Percentiles rank a stretch among this genome's conserved stretches.
Conservation (phyloP, 2,113 vertebrate genomes). For the Lasiurus cinereus region DNA sequence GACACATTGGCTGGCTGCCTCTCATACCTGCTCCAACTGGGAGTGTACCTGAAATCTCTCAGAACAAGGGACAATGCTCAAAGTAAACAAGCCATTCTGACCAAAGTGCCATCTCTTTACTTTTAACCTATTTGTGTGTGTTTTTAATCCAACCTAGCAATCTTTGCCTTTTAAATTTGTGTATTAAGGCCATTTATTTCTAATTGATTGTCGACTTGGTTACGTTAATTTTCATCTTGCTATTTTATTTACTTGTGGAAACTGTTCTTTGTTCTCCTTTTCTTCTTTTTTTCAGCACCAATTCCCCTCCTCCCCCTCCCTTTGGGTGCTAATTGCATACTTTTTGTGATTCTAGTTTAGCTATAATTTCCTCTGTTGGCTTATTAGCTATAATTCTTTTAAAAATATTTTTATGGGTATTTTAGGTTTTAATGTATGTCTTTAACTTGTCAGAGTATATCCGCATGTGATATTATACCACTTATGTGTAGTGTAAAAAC, state of each 20-base stretch:
- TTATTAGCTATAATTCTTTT: background rate
- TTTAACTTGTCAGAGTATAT: background rate
- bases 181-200: conserved; percentile 55
- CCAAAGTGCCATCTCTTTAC: background rate
- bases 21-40: background rate
- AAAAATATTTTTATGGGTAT: background rate
- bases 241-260: background rate
- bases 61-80: background rate
- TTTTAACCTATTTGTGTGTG: conserved; percentile 20
- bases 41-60: background rate
- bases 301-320: no score
- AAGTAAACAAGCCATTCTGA: background rate
- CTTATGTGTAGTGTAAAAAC: background rate
- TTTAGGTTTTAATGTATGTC: background rate
- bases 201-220: background rate
- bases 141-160: background rate
- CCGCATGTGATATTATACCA: background rate
- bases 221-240: conserved; percentile 16
- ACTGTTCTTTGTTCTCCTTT: conserved; percentile 7
- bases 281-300: background rate
- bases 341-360: conserved; percentile 8
- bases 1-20: background rate
- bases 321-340: background rate
- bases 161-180: conserved; percentile 36
- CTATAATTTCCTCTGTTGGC: background rate